phyloP scores from a whole-genome alignment of 2,113 vertebrate species.

The Morphnarchus princeps region DNA sequence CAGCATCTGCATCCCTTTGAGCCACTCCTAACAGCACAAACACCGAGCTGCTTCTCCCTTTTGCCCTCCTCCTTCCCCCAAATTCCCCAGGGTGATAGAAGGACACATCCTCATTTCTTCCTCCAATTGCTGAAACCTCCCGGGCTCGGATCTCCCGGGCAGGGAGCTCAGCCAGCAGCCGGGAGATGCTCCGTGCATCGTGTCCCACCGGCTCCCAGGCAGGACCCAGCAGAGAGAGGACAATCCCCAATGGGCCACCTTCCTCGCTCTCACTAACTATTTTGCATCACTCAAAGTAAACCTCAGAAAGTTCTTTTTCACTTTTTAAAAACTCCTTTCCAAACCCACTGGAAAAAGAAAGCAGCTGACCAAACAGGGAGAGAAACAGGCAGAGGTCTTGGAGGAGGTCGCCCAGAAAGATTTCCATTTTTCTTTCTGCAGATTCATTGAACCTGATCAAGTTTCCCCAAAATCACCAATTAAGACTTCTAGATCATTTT shows the following conservation, averaged over 20 bases:
- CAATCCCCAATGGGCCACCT: background rate
- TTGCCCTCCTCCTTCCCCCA: background rate
- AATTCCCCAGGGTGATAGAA: background rate
- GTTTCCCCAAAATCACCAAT: background rate
- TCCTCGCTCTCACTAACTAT: background rate
- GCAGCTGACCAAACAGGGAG: background rate
- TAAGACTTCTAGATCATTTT: background rate
- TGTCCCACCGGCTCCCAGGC: background rate
- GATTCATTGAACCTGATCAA: background rate
- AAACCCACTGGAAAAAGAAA: background rate
- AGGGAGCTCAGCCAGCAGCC: background rate
- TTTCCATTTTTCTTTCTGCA: background rate
- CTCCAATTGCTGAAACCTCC: too few relatives aligned
- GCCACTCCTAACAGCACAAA: background rate
- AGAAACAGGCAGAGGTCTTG: fast-evolving
- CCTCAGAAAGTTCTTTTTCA: background rate
- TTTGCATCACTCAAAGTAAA: background rate
- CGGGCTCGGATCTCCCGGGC: background rate
- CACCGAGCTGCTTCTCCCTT: background rate
- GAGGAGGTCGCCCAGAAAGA: background rate
- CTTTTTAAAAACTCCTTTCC: background rate
- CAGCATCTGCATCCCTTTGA: fast-evolving
- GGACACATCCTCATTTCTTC: background rate
- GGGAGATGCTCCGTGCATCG: fast-evolving
- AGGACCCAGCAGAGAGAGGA: background rate